Percentiles rank a stretch among this genome's conserved stretches.
Conservation (phyloP, 2,113 vertebrate genomes). For the Ammodytes marinus region DNA sequence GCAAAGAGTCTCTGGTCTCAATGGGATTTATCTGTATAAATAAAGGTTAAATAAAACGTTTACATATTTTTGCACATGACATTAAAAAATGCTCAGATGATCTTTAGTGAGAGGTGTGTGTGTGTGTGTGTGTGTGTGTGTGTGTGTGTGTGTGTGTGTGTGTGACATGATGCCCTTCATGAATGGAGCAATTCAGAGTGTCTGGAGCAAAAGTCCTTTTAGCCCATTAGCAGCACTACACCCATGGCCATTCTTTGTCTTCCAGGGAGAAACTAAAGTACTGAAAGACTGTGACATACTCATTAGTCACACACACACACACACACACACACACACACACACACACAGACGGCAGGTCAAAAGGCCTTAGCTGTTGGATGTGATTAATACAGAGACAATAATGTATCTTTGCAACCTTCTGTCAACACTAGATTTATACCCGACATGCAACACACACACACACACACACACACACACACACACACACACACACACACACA, state of each 20-base stretch:
- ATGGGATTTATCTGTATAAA: too few species aligned
- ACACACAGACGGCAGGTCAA: constrained; percentile 10
- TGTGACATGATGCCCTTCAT: too few species aligned
- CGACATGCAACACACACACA: constrained; percentile 9
- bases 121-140: not conserved
- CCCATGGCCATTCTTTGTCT: constrained; percentile 10
- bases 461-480: too few species aligned
- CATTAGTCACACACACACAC: constrained; percentile 28
- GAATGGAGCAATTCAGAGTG: not conserved
- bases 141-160: constrained; percentile 11
- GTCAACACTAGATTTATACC: constrained; percentile 15
- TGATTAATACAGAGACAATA: constrained; percentile 25
- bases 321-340: constrained; percentile 4
- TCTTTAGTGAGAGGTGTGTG: not conserved
- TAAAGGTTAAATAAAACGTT: too few species aligned
- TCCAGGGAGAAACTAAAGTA: constrained; percentile 25
- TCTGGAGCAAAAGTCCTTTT: constrained; percentile 45
- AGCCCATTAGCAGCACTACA: constrained; percentile 34
- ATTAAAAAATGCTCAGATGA: constrained; percentile 48
- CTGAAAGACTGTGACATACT: too few species aligned
- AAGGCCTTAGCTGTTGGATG: constrained; percentile 9
- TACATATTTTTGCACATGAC: too few species aligned
- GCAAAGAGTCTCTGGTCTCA: too few species aligned
- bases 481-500: too few species aligned
- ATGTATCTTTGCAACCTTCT: constrained; percentile 1